A percentile compares a stretch with the other conserved stretches of the same genome.
Evolutionary conservation across 2,888 invertebrate genomes (phyloP).

Genomic region (Agyllia agylla): DNA sequence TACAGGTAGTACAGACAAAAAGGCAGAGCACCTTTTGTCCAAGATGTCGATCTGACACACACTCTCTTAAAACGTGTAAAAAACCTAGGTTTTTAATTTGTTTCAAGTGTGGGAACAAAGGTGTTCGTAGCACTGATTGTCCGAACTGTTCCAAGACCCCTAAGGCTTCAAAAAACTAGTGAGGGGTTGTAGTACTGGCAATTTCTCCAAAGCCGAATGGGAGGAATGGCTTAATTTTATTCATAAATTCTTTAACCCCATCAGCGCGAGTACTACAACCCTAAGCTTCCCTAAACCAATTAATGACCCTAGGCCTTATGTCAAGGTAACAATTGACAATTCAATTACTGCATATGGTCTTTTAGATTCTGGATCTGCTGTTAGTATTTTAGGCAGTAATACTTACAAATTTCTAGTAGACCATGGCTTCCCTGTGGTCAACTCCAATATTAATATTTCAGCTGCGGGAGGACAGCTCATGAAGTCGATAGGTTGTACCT

Average conservation of each 20-base stretch:
- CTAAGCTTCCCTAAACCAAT: neutral
- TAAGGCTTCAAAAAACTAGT: neutral
- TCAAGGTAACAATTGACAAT: neutral
- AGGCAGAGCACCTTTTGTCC: neutral
- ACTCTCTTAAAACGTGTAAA: neutral
- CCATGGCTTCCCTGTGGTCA: neutral
- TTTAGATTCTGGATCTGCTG: neutral
- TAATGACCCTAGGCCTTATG: neutral
- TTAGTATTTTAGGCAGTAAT: neutral
- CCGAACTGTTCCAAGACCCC: neutral
- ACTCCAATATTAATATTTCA: neutral
- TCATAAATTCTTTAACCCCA: neutral
- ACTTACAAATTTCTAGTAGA: neutral
- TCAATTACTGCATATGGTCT: neutral
- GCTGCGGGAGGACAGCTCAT: neutral
- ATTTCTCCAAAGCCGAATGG: neutral
- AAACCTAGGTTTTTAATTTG: neutral
- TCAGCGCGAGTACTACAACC: neutral
- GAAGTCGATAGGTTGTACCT: neutral
- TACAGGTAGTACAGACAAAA: neutral
- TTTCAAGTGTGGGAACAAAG: neutral
- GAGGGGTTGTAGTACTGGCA: neutral
- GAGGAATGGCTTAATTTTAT: neutral
- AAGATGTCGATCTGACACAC: neutral
- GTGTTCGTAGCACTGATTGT: neutral